These are phyloP conservation scores for Pachyrhynchus sulphureomaculatus DNA, from an alignment of 1,140 invertebrate species.

Conservation along the genomic window DNA sequence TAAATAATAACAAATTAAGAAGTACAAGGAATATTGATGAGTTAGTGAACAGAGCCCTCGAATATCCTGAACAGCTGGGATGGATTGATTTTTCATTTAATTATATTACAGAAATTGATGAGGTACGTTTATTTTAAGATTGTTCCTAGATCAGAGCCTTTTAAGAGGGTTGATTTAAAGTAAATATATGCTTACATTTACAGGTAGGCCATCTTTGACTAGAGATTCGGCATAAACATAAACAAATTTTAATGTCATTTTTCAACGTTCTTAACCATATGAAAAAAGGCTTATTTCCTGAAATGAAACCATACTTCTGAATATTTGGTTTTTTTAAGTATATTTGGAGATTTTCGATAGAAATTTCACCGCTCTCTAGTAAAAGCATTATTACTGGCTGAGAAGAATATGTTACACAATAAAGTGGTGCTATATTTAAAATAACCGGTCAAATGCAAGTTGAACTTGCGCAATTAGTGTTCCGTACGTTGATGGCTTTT, in stretches of 20 bases:
- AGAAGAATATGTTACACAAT: no score
- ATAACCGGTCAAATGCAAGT: no score
- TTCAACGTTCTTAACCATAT: no score
- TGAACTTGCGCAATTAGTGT: no score
- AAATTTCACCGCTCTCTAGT: not conserved
- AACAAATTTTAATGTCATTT: no score
- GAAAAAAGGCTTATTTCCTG: no score
- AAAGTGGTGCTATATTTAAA: no score
- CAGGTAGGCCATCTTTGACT: no score
- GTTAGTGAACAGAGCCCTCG: conserved; percentile 50
- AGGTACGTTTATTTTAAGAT: conserved; percentile 36
- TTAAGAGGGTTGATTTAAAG: not conserved
- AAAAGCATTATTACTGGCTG: not conserved
- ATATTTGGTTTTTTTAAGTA: not conserved
- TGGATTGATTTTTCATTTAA: conserved; percentile 61
- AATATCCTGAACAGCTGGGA: conserved; percentile 50
- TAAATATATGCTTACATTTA: no score
- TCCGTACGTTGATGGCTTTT: no score
- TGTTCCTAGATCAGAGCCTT: not conserved
- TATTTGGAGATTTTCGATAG: not conserved
- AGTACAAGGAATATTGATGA: conserved; percentile 49
- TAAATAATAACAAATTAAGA: conserved; percentile 56
- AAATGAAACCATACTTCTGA: no score
- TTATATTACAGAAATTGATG: conserved; percentile 52
- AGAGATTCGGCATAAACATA: no score